Base-by-base conservation (phyloP, 1,140 invertebrate species). In the Frieseomelitta varia region DNA sequence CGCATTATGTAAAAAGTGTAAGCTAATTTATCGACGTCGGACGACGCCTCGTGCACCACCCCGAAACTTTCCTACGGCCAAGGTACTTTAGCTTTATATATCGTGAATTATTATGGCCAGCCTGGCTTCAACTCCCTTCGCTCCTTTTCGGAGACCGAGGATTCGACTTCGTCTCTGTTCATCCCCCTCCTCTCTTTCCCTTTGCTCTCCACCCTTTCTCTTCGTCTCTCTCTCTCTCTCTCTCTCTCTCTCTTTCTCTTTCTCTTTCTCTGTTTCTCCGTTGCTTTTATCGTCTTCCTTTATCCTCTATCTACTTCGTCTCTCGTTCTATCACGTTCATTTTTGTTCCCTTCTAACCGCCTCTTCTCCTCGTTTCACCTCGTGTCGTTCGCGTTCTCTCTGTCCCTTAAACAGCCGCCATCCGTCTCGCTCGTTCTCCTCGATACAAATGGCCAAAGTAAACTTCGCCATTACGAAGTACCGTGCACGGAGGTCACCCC, bases 361-460 rank as follows among this genome's bases (percentile, higher is more conserved):
- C 61, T 63, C 81, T 68, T 69, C 77, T 67, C 58, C 34, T 47
- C 55, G 10, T 56, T 74, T 61, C 58, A 47, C 61, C 19, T 63
- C 56, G 79, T 39, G 51, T 81, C 81, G 75, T 69, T 84, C 67
- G 47, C 27, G 47, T 58, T 34, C 73, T 65, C 69, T 61, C 73
- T 24, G 27, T 67, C 34, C 63, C 27, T 6, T 63, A 69, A 17
- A 77, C 74, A 47, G 51, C 27, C 56, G 15, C 63, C 53, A 53
- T 75, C 73, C 75, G 72, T 67, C 86, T 69, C 47, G 55, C 47
- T 69, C 39, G 69, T 87, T 83, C 86, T 67, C 86, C 76, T 87
- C 91, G 92, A 93, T 92, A 93, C 92, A 93, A 94, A 94, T 94
- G 93, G 91, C 90, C 90, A 93, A 94, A 94, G 93, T 94, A 93